A percentile compares a stretch with the other conserved stretches of the same genome.
These are phyloP conservation scores for Eurystomus gularis DNA, from an alignment of 2,113 vertebrate species.

Conservation along the genomic window DNA sequence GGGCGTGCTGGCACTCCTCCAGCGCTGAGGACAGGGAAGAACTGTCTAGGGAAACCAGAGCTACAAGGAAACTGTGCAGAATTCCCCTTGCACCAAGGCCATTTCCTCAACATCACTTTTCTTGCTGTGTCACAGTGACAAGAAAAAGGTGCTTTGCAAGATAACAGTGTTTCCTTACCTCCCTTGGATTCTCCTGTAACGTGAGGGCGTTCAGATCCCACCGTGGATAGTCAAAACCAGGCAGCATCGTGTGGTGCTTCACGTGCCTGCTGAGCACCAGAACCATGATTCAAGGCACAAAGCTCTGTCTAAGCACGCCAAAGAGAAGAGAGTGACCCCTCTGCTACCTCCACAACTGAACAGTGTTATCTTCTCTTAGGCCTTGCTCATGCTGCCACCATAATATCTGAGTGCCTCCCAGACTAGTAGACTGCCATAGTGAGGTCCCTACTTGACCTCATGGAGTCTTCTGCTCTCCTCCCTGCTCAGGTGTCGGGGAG, in stretches of 20 bases:
- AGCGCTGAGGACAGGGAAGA: not conserved
- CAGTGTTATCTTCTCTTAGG: slow-evolving; percentile 54
- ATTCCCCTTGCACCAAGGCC: not conserved
- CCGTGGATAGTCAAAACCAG: not conserved
- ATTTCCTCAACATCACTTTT: not conserved
- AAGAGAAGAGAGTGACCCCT: not conserved
- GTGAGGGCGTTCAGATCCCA: fast-evolving
- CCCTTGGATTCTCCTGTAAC: not conserved
- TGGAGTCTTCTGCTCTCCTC: slow-evolving; percentile 67
- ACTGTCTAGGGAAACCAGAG: not conserved
- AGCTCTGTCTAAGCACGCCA: not conserved
- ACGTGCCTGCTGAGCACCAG: not conserved
- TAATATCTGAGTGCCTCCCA: slow-evolving; percentile 8
- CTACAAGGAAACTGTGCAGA: not conserved
- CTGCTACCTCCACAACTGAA: not conserved
- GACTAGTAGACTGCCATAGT: not conserved
- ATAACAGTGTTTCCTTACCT: not conserved
- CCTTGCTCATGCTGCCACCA: slow-evolving; percentile 3
- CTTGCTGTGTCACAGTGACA: not conserved
- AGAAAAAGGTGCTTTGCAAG: not conserved
- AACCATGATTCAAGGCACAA: fast-evolving
- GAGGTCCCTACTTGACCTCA: slow-evolving; percentile 55
- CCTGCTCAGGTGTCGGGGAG: slow-evolving; percentile 39
- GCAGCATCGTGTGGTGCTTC: not conserved
- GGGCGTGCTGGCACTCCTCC: not conserved